Percentiles rank a stretch among this genome's conserved stretches.
Conservation (phyloP, 2,888 invertebrate species). For the Tipula lateralis region DNA sequence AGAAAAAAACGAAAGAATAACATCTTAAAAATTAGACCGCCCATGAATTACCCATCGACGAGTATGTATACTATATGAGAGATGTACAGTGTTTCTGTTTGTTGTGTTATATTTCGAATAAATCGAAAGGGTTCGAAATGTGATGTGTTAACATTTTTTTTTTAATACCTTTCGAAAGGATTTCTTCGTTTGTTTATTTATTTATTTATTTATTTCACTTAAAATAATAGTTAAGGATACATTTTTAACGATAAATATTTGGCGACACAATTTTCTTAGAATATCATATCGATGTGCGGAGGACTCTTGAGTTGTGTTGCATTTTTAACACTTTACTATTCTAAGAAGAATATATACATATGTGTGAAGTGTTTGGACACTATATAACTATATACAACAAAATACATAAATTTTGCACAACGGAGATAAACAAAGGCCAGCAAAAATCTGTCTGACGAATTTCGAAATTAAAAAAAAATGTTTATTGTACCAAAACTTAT, state of each 20-base stretch:
- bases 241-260: background rate
- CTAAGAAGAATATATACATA: background rate
- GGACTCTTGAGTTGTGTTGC: background rate
- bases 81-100: background rate
- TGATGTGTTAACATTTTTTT: background rate
- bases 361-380: background rate
- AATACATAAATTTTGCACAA: background rate
- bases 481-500: background rate
- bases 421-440: background rate
- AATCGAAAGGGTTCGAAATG: background rate
- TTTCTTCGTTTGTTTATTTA: background rate
- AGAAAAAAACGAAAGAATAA: background rate
- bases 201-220: background rate
- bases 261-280: slow-evolving; percentile 2
- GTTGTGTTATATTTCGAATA: background rate
- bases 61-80: too few species aligned
- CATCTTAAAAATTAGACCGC: background rate
- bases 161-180: background rate
- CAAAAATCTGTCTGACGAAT: background rate
- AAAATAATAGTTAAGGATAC: background rate
- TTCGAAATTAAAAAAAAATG: background rate
- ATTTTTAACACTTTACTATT: background rate
- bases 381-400: background rate
- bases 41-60: background rate
- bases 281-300: background rate